A percentile compares a stretch with the other conserved stretches of the same genome.
phyloP scores from a whole-genome alignment of 2,797 vertebrate genomes.

The Paratrypauchen microcephalus region DNA sequence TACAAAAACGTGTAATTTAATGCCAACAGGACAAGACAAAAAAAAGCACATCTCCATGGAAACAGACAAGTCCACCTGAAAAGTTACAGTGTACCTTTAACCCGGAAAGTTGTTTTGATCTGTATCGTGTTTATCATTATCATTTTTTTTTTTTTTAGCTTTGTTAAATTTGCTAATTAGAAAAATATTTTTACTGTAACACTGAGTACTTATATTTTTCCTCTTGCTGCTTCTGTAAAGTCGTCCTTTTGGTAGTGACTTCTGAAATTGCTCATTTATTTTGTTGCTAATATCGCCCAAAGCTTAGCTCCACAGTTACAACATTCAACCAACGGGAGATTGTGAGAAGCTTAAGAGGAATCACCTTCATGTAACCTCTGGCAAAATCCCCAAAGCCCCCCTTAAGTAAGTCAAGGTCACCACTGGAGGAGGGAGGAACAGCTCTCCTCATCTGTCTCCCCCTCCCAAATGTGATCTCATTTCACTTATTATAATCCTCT shows the following conservation, averaged over 20 bases:
- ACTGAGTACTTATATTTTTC: no score
- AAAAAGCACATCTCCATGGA: no score
- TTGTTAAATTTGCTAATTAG: no score
- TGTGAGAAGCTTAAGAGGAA: constrained; percentile 41
- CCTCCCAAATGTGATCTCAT: constrained; percentile 68
- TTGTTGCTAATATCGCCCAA: constrained; percentile 21
- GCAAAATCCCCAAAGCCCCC: constrained; percentile 51
- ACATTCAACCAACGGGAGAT: constrained; percentile 22
- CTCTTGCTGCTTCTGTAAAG: no score
- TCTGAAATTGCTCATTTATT: constrained; percentile 2
- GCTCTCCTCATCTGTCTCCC: constrained; percentile 53
- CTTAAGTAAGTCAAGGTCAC: constrained; percentile 62
- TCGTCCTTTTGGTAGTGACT: background rate
- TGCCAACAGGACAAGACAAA: no score
- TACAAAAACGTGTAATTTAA: no score
- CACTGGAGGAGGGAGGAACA: constrained; percentile 40
- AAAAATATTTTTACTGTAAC: no score
- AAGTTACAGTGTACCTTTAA: no score
- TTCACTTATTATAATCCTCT: constrained; percentile 64
- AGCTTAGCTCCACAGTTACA: constrained; percentile 23
- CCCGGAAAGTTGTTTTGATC: no score
- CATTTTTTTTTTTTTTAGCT: no score
- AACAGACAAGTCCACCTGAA: no score
- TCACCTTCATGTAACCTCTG: constrained; percentile 62
- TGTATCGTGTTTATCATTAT: no score